Evolutionary conservation across 2,888 invertebrate species (phyloP).

Genomic region (Dryobota labecula): DNA sequence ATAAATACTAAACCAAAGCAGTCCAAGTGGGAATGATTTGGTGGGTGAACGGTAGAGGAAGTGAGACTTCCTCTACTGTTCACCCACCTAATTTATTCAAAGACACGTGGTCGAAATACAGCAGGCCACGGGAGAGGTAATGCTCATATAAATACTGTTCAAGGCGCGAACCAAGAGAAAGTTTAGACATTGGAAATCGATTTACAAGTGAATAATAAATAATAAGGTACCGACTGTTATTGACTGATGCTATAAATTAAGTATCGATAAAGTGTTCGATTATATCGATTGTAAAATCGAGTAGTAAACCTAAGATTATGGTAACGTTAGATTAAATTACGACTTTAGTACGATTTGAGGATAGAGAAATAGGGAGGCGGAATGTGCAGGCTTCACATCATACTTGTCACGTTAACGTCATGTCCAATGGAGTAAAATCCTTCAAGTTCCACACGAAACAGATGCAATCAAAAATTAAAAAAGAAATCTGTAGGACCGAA

Average conservation of each 20-base stretch:
- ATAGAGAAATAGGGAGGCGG: not conserved
- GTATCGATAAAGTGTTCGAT: slow-evolving; percentile 53
- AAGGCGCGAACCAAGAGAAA: slow-evolving; percentile 72
- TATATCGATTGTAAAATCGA: slow-evolving; percentile 63
- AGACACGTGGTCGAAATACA: slow-evolving; percentile 72
- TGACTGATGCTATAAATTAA: slow-evolving; percentile 57
- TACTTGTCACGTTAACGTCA: not conserved
- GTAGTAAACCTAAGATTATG: slow-evolving; percentile 17
- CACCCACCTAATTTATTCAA: slow-evolving; percentile 71
- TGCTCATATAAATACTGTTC: slow-evolving; percentile 68
- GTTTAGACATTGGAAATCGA: slow-evolving; percentile 66
- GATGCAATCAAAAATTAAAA: slow-evolving; percentile 31
- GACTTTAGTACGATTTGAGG: not conserved
- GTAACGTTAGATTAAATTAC: slow-evolving; percentile 6
- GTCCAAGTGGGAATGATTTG: not conserved
- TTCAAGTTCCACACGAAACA: slow-evolving; percentile 29
- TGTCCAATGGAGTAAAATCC: not conserved
- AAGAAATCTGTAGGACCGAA: slow-evolving; percentile 40
- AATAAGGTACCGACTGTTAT: slow-evolving; percentile 56
- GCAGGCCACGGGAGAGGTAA: slow-evolving; percentile 72
- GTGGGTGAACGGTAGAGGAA: not conserved
- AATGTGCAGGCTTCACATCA: not conserved
- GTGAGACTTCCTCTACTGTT: slow-evolving; percentile 15
- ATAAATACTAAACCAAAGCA: not conserved
- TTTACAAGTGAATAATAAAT: slow-evolving; percentile 64